Percentiles rank a stretch among this genome's conserved stretches.
phyloP scores from a whole-genome alignment of 2,113 vertebrate genomes.

The Mesitornis unicolor region DNA sequence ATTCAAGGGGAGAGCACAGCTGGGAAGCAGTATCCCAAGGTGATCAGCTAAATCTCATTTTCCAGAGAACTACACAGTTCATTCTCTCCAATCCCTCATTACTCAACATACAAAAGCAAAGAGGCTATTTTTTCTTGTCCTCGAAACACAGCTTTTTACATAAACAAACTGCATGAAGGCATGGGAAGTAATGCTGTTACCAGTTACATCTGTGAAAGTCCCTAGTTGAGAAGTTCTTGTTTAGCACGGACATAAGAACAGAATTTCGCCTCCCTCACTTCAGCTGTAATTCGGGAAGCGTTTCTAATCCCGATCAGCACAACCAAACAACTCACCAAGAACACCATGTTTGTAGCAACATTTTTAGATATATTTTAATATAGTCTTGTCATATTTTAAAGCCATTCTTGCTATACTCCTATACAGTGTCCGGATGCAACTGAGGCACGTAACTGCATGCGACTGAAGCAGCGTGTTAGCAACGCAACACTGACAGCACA shows the following conservation, averaged over 20 bases:
- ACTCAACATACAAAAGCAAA: not conserved
- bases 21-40: not conserved
- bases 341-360: rapidly evolving
- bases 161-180: constrained; percentile 16
- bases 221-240: not conserved
- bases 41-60: constrained; percentile 9
- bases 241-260: not conserved
- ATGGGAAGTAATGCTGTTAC: not conserved
- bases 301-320: not conserved
- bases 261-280: not conserved
- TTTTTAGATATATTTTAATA: not conserved
- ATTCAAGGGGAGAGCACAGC: not conserved
- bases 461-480: not conserved
- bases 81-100: not conserved
- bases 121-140: not conserved
- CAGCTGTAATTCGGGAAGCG: not conserved
- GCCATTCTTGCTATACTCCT: not conserved
- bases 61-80: not conserved
- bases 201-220: not conserved
- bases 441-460: not conserved
- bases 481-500: not conserved
- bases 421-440: not conserved
- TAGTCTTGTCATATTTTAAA: not conserved
- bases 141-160: constrained; percentile 20
- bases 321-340: not conserved